Evolutionary conservation across 2,888 invertebrate genomes (phyloP).

Genomic region (Eupelmus urozonus): DNA sequence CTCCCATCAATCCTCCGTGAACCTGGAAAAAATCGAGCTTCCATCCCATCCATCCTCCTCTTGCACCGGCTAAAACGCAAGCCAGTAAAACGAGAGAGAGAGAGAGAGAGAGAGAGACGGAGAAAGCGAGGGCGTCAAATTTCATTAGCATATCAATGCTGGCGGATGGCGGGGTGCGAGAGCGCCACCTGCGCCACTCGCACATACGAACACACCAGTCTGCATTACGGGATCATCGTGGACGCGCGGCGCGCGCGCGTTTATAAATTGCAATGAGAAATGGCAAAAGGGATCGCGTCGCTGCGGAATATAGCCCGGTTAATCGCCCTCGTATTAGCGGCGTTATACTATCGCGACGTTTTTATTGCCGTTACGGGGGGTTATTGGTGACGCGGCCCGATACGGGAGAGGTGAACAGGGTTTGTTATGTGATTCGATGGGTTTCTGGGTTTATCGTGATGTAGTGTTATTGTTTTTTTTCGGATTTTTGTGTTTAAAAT

Average conservation of each 20-base stretch:
- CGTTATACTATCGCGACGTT: conserved; percentile 9
- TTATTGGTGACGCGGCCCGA: too few relatives aligned
- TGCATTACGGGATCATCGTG: conserved; percentile 74
- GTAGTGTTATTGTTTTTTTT: too few relatives aligned
- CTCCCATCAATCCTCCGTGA: too few relatives aligned
- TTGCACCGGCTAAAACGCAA: neutral
- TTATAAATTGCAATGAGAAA: conserved; percentile 62
- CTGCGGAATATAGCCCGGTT: conserved; percentile 47
- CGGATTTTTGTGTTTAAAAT: too few relatives aligned
- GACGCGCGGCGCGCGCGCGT: conserved; percentile 9
- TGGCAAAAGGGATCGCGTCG: conserved; percentile 32
- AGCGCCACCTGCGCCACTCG: conserved; percentile 75
- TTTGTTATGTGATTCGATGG: too few relatives aligned
- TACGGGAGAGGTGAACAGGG: too few relatives aligned
- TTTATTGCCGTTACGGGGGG: too few relatives aligned
- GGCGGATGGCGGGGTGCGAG: conserved; percentile 73
- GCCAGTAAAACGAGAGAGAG: neutral
- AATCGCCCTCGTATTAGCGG: conserved; percentile 65
- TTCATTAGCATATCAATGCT: conserved; percentile 78
- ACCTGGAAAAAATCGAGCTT: neutral
- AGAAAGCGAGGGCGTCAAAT: conserved; percentile 74
- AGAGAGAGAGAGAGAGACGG: neutral
- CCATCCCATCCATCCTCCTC: too few relatives aligned
- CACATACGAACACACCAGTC: conserved; percentile 55
- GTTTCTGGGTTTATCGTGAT: too few relatives aligned